Conservation (phyloP, 2,888 invertebrate genomes). For the Osmoderma eremita region DNA sequence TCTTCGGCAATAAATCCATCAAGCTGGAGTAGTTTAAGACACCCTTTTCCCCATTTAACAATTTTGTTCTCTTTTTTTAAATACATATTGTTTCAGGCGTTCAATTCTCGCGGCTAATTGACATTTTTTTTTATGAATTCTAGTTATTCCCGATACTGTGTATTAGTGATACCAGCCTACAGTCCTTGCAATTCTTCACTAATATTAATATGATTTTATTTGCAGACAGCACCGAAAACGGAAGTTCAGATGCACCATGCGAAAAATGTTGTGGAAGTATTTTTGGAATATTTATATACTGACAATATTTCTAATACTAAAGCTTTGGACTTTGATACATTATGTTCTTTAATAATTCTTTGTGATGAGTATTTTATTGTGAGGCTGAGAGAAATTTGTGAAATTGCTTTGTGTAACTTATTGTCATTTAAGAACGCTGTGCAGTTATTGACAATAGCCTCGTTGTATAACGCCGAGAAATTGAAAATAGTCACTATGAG, state of each 20-base stretch:
- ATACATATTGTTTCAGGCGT: too few species aligned
- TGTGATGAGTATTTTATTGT: conserved; percentile 84
- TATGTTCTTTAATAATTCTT: conserved; percentile 78
- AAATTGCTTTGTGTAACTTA: conserved; percentile 72
- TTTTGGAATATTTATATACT: conserved; percentile 81
- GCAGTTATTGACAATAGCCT: conserved; percentile 80
- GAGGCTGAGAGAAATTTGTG: conserved; percentile 78
- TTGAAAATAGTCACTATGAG: conserved; percentile 79
- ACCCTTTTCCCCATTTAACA: too few species aligned
- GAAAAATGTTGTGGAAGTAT: conserved; percentile 70
- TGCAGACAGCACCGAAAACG: conserved; percentile 63
- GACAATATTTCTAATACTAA: conserved; percentile 71
- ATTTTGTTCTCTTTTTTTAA: too few species aligned
- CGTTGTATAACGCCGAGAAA: conserved; percentile 78
- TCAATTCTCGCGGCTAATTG: too few species aligned
- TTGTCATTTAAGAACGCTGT: conserved; percentile 80
- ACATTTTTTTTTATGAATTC: too few species aligned
- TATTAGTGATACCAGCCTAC: too few species aligned
- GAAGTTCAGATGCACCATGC: conserved; percentile 71
- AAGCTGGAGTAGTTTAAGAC: too few species aligned
- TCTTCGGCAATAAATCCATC: too few species aligned
- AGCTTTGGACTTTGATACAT: conserved; percentile 73
- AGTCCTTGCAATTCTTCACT: too few species aligned
- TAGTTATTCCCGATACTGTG: too few species aligned
- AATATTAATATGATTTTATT: too few species aligned